Evolutionary conservation across 2,888 invertebrate species (phyloP), one percentile per base, ranked within the genome.

Genomic region (Platerodrilus igneus): DNA sequence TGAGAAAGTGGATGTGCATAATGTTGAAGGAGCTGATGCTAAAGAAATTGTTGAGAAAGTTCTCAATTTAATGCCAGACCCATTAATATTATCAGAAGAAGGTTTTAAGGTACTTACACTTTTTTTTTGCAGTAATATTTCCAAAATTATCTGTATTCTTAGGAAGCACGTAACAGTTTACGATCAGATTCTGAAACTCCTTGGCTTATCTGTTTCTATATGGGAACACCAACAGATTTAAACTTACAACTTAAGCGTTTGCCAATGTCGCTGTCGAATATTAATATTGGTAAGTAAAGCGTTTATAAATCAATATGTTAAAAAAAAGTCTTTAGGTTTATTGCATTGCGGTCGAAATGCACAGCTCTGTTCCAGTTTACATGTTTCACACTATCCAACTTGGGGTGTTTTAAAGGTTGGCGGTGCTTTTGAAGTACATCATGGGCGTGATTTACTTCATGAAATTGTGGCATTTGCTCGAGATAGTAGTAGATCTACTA

Each of bases 351-450:
- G 73, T 2, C 67, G 63, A 45, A 73, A 74, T 63, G 50, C 69
- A 0, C 67, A 70, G 13, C 61, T 83, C 1, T 85, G 84, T 55
- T 58, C 66, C 1, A 74, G 73, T 3, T 62, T 83, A 8, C 78
- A 79, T 51, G 71, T 79, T 2, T 70, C 71, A 3, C 63, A 69
- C 3, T 70, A 77, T 51, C 87, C 88, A 0, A 72, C 78, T 9
- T 86, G 87, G 77, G 82, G 78, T 8, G 72, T 86, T 4, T 70
- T 90, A 49, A 89, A 89, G 62, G 66, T 69, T 1, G 81, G 81
- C 13, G 87, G 88, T 2, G 83, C 79, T 0, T 83, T 84, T 64
- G 88, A 90, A 59, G 69, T 83, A 8, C 76, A 80, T 62, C 79
- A 82, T 60, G 84, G 83, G 54, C 66, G 78, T 48, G 71, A 70